Percentiles rank a stretch among this genome's conserved stretches.
Evolutionary conservation across 2,888 invertebrate genomes (phyloP).

Genomic region (Lissocephala sabroskyi): DNA sequence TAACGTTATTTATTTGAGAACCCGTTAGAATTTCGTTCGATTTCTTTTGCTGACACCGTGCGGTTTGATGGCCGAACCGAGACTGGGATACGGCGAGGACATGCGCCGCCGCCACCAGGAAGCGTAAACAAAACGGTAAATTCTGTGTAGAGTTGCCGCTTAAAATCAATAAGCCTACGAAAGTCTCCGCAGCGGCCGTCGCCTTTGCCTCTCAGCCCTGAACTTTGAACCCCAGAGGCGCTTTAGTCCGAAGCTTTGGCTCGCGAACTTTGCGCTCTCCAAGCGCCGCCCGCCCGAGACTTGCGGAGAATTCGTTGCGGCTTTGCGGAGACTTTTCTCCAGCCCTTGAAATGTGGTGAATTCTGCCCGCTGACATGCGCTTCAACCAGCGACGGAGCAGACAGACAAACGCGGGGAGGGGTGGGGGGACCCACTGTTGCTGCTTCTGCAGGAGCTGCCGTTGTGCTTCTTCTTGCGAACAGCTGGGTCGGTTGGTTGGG

Average conservation of each 20-base stretch:
- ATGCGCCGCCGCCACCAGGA: no score
- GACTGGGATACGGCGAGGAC: no score
- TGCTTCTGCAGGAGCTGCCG: background rate
- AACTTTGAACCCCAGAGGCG: slow-evolving; percentile 29
- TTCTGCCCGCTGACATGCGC: background rate
- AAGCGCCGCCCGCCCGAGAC: slow-evolving; percentile 34
- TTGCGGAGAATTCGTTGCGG: slow-evolving; percentile 2
- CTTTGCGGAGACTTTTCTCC: slow-evolving; percentile 2
- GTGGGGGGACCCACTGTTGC: slow-evolving; percentile 25
- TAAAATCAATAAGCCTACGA: slow-evolving; percentile 31
- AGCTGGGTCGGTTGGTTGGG: background rate
- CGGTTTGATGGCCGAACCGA: no score
- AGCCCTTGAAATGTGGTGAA: background rate
- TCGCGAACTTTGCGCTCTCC: slow-evolving; percentile 19
- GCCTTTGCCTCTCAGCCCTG: slow-evolving; percentile 55
- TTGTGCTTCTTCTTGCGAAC: no score
- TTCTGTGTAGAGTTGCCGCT: no score
- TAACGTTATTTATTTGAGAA: no score
- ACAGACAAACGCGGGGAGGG: slow-evolving; percentile 37
- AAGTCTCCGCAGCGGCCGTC: slow-evolving; percentile 47
- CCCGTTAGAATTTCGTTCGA: no score
- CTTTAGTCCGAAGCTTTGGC: background rate
- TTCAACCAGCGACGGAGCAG: background rate
- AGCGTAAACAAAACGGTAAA: no score
- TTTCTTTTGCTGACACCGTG: no score